These are phyloP conservation scores for Chionodraco myersi DNA, from an alignment of 2,113 vertebrate species.

Conservation along the genomic window DNA sequence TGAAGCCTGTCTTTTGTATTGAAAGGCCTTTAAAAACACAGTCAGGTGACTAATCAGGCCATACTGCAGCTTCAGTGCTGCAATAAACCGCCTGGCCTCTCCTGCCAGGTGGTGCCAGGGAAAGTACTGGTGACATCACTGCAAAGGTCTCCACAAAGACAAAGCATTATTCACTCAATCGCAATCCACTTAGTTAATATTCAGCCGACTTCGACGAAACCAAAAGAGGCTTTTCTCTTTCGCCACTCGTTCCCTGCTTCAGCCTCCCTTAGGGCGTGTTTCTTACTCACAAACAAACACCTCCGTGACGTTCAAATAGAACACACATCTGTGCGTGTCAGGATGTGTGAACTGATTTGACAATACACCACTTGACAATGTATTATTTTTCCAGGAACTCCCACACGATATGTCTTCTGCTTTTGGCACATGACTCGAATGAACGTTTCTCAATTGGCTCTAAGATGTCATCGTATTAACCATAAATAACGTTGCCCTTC, in stretches of 20 bases:
- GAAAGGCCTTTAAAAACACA: slow-evolving; percentile 25
- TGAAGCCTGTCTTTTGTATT: slow-evolving; percentile 63
- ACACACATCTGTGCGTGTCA: slow-evolving; percentile 16
- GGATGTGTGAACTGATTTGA: slow-evolving; percentile 49
- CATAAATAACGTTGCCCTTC: slow-evolving; percentile 15
- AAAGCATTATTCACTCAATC: slow-evolving; percentile 61
- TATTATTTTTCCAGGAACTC: slow-evolving; percentile 61
- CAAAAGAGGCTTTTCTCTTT: slow-evolving; percentile 35
- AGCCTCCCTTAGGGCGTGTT: background rate
- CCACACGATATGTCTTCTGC: slow-evolving; percentile 43
- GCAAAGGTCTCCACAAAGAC: slow-evolving; percentile 60
- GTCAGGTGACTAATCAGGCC: slow-evolving; percentile 80
- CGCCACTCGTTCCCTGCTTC: slow-evolving; percentile 3
- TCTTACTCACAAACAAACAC: slow-evolving; percentile 28
- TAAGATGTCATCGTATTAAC: slow-evolving; percentile 35
- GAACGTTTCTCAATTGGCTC: slow-evolving; percentile 8
- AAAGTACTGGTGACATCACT: slow-evolving; percentile 76
- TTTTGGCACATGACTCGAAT: slow-evolving; percentile 42
- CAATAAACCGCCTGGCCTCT: slow-evolving; percentile 11
- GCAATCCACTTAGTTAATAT: slow-evolving; percentile 63
- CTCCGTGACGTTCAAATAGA: background rate
- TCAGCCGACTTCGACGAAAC: slow-evolving; percentile 45
- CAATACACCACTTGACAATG: slow-evolving; percentile 60
- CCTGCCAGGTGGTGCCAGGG: slow-evolving; percentile 76
- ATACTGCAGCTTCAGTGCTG: slow-evolving; percentile 34